Percentiles rank a stretch among this genome's conserved stretches.
These are phyloP conservation scores for Neogale vison DNA, from an alignment of 2,113 vertebrate species.

Conservation along the genomic window DNA sequence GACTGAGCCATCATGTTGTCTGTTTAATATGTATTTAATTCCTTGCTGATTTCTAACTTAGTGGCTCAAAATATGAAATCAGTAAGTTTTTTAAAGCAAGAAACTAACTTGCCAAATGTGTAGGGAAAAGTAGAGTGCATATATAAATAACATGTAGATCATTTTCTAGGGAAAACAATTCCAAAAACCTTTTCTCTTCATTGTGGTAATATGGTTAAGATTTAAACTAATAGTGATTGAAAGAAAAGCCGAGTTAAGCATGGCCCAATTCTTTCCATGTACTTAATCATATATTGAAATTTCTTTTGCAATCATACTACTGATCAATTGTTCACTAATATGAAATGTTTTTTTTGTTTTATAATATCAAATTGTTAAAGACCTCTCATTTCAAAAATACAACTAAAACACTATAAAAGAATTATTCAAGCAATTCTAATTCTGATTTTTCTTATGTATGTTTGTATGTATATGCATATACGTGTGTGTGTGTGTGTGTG, in stretches of 20 bases:
- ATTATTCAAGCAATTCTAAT: neutral
- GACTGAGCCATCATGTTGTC: neutral
- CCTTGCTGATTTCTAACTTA: neutral
- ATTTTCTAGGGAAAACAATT: neutral
- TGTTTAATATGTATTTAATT: neutral
- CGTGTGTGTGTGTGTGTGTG: neutral
- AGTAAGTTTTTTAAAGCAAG: neutral
- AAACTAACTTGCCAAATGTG: neutral
- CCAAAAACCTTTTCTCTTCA: neutral
- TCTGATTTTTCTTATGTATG: neutral
- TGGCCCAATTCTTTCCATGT: neutral
- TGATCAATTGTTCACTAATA: neutral
- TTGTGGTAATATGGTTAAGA: neutral
- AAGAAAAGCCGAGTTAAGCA: neutral
- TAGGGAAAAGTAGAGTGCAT: neutral
- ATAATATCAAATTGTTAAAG: neutral
- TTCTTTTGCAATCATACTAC: conserved; percentile 4
- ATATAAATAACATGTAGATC: neutral
- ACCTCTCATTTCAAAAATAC: neutral
- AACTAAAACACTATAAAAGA: neutral
- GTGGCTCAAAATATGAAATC: neutral
- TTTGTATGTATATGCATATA: too few relatives aligned
- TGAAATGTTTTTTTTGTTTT: neutral
- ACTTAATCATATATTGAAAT: neutral
- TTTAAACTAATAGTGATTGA: neutral